Percentiles rank a stretch among this genome's conserved stretches.
phyloP scores from a whole-genome alignment of 2,888 invertebrate genomes.

The Eilema griseolum region DNA sequence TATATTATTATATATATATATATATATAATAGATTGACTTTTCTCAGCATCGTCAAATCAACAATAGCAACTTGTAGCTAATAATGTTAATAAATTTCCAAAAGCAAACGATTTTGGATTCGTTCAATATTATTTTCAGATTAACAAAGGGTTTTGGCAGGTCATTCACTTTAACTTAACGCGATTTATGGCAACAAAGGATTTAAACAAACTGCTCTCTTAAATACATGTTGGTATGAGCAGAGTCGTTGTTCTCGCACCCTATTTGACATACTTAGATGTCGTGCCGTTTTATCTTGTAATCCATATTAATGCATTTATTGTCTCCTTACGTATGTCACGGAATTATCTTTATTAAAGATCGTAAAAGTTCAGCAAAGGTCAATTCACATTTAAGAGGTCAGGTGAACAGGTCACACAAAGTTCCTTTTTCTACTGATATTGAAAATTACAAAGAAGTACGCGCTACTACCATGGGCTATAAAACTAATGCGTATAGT shows the following conservation, averaged over 20 bases:
- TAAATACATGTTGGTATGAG: background rate
- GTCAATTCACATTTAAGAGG: background rate
- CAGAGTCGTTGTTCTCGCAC: conserved; percentile 43
- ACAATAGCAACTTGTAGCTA: conserved; percentile 4
- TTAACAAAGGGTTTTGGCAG: background rate
- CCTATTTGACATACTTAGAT: conserved; percentile 37
- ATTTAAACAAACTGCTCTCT: conserved; percentile 8
- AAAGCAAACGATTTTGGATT: conserved; percentile 3
- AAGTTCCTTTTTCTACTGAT: too few species aligned
- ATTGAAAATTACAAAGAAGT: too few species aligned
- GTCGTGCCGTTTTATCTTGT: conserved; percentile 29
- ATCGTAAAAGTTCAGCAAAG: conserved; percentile 3
- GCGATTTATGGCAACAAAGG: conserved; percentile 26
- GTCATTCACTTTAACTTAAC: conserved; percentile 12
- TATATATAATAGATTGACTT: too few species aligned
- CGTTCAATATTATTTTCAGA: conserved; percentile 3
- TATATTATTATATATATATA: too few species aligned
- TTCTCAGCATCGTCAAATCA: background rate
- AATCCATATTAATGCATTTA: conserved; percentile 34
- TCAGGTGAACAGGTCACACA: background rate
- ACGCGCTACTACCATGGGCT: too few species aligned
- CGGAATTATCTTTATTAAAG: conserved; percentile 19
- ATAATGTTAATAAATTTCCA: conserved; percentile 8
- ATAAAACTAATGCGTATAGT: too few species aligned
- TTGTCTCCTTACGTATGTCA: conserved; percentile 19